phyloP scores from a whole-genome alignment of 1,140 invertebrate species.

The Conus betulinus region DNA sequence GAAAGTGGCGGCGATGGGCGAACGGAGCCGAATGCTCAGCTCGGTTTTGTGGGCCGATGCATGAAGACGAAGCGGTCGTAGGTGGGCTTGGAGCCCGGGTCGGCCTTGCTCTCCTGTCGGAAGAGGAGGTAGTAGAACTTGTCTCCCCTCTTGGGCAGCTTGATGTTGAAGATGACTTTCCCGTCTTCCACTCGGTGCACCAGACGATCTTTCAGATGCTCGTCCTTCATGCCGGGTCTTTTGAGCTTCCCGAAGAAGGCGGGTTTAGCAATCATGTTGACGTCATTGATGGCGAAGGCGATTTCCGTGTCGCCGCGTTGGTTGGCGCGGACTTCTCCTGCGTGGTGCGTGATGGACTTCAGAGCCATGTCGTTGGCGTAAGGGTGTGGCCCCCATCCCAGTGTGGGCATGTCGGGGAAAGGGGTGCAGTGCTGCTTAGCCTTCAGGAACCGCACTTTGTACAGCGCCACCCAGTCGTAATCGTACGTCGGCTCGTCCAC shows the following conservation, averaged over 20 bases:
- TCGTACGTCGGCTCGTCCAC: conserved; percentile 53
- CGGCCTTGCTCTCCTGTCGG: conserved; percentile 45
- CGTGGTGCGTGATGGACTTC: conserved; percentile 57
- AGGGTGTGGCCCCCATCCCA: conserved; percentile 62
- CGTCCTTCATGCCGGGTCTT: conserved; percentile 35
- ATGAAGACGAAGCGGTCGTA: conserved; percentile 63
- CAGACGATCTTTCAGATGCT: conserved; percentile 49
- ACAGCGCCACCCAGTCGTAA: conserved; percentile 66
- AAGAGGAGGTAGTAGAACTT: conserved; percentile 64
- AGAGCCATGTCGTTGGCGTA: conserved; percentile 52
- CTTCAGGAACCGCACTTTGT: conserved; percentile 57
- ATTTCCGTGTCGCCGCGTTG: conserved; percentile 60
- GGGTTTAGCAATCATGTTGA: conserved; percentile 14
- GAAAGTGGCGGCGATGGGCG: conserved; percentile 52
- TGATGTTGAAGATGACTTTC: conserved; percentile 63
- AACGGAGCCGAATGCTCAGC: conserved; percentile 51
- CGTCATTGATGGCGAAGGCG: conserved; percentile 48
- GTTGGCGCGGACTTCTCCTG: conserved; percentile 54
- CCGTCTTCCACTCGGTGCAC: conserved; percentile 62
- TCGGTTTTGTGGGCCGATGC: conserved; percentile 53
- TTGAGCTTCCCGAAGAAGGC: conserved; percentile 26
- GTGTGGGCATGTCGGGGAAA: conserved; percentile 58
- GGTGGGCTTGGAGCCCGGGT: conserved; percentile 48
- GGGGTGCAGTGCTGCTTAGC: conserved; percentile 50
- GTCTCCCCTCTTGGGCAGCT: conserved; percentile 61